Conservation (phyloP, 2,888 invertebrate genomes). For the Plebejus anna region DNA sequence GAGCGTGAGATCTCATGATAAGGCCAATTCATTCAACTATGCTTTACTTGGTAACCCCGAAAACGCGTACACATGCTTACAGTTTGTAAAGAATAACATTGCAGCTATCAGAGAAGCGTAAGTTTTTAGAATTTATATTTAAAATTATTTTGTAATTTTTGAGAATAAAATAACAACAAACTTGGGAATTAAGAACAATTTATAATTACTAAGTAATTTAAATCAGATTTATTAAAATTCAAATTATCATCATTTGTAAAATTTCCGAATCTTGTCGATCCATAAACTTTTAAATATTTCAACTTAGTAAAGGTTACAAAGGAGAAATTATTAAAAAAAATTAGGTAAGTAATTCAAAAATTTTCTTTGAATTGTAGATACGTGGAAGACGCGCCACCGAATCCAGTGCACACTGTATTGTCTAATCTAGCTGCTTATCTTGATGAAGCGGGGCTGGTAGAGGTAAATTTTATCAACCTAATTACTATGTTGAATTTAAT, state of each 20-base stretch:
- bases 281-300: no score
- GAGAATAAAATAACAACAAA: no score
- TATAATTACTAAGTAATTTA: neutral
- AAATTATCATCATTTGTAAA: neutral
- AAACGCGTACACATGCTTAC: constrained; percentile 54
- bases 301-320: no score
- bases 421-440: constrained; percentile 64
- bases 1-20: constrained; percentile 64
- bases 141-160: no score
- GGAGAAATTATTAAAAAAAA: neutral
- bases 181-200: no score
- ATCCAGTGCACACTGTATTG: constrained; percentile 60
- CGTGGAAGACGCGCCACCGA: constrained; percentile 61
- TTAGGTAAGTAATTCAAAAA: neutral
- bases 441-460: constrained; percentile 52
- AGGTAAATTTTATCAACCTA: constrained; percentile 45
- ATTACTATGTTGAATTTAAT: neutral
- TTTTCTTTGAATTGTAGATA: constrained; percentile 48
- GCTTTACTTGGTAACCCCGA: constrained; percentile 62
- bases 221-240: neutral
- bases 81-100: constrained; percentile 62
- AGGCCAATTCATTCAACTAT: constrained; percentile 63
- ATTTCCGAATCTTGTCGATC: neutral
- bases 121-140: constrained; percentile 43
- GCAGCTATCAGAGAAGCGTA: constrained; percentile 59